A percentile compares a stretch with the other conserved stretches of the same genome.
These are phyloP conservation scores for Spilarctia lutea DNA, from an alignment of 2,888 invertebrate genomes.

Conservation along the genomic window DNA sequence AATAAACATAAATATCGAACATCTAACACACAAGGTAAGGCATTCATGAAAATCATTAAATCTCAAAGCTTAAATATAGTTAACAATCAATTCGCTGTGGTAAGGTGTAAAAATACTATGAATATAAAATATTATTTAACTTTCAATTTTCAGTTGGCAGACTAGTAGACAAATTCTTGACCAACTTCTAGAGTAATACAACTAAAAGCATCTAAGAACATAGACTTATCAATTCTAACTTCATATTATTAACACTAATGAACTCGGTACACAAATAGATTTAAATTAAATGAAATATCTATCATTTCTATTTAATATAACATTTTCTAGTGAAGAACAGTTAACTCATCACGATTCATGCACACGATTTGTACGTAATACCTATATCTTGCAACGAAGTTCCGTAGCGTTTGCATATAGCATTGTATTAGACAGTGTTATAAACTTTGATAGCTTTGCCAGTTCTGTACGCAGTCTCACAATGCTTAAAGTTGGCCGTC, in stretches of 20 bases:
- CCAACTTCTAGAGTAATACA: neutral
- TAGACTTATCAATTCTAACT: neutral
- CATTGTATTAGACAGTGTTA: slow-evolving; percentile 72
- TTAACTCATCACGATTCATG: slow-evolving; percentile 34
- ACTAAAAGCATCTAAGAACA: neutral
- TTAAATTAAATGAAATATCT: neutral
- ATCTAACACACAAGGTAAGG: too few species aligned
- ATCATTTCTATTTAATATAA: neutral
- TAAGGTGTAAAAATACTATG: neutral
- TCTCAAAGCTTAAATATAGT: neutral
- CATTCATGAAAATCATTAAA: neutral
- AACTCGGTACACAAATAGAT: neutral
- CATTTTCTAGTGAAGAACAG: slow-evolving; percentile 4
- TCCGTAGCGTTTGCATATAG: slow-evolving; percentile 63
- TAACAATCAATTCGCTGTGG: neutral
- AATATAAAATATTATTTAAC: neutral
- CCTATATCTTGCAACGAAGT: slow-evolving; percentile 53
- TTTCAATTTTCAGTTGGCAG: too few species aligned
- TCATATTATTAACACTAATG: neutral
- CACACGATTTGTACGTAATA: slow-evolving; percentile 43
- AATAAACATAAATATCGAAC: too few species aligned
- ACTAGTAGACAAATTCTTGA: neutral
- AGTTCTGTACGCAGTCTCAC: slow-evolving; percentile 60
- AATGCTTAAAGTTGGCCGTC: slow-evolving; percentile 53
- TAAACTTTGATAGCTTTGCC: slow-evolving; percentile 76